These are phyloP conservation scores for Linurgus olivaceus DNA, from an alignment of 2,797 vertebrate species.

Conservation along the genomic window DNA sequence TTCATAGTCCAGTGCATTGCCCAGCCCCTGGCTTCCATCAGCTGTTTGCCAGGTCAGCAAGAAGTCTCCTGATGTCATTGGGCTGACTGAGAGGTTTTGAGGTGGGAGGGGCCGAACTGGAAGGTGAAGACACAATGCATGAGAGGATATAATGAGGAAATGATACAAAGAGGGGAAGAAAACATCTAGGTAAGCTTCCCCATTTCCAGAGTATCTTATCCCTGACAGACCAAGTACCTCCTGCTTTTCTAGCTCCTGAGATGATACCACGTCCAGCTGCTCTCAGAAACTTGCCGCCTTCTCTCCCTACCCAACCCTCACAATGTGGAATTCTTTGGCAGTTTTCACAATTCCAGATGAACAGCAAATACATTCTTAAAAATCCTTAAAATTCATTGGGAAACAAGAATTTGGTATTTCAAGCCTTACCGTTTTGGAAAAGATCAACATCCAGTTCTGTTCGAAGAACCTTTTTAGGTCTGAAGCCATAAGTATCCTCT, in stretches of 20 bases:
- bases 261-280: not conserved
- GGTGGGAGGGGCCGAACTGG: conserved; percentile 67
- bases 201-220: not conserved
- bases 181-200: not conserved
- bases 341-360: not conserved
- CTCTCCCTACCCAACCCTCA: not conserved
- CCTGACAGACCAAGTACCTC: not conserved
- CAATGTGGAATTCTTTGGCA: not conserved
- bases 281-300: not conserved
- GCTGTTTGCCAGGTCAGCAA: conserved; percentile 59
- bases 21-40: not conserved
- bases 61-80: not conserved
- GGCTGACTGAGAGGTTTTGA: conserved; percentile 1
- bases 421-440: conserved; percentile 61
- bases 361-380: not conserved
- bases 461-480: conserved; percentile 15
- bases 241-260: not conserved
- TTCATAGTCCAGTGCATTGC: conserved; percentile 56
- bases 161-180: not conserved
- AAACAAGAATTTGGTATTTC: not conserved
- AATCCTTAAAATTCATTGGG: not conserved
- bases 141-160: not conserved
- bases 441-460: conserved; percentile 36
- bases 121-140: not conserved
- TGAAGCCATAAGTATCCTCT: conserved; percentile 37